Evolutionary conservation across 1,140 invertebrate species (phyloP).

Genomic region (Nautilus pompilius): DNA sequence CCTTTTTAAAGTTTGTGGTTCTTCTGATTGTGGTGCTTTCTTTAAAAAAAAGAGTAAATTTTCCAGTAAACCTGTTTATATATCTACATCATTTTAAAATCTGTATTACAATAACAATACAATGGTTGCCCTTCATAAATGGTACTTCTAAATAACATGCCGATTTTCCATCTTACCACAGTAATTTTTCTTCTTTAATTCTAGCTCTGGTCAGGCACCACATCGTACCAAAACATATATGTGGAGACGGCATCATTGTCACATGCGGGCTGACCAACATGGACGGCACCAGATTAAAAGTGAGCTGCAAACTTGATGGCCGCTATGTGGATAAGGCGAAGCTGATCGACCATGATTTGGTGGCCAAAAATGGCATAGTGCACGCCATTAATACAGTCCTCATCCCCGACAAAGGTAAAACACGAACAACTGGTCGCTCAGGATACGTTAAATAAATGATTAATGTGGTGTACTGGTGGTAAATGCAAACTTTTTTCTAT

Average conservation of each 20-base stretch:
- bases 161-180: too few species aligned
- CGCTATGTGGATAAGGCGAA: conserved; percentile 26
- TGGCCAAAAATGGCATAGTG: conserved; percentile 51
- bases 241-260: conserved; percentile 31
- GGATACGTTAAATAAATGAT: not conserved
- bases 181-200: conserved; percentile 3
- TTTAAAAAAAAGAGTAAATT: too few species aligned
- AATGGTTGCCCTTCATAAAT: too few species aligned
- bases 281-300: conserved; percentile 22
- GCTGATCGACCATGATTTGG: conserved; percentile 38
- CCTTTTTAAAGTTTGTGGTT: too few species aligned
- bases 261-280: conserved; percentile 24
- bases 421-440: conserved; percentile 57
- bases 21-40: too few species aligned
- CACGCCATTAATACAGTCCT: conserved; percentile 58
- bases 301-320: conserved; percentile 25
- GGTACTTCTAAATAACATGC: too few species aligned
- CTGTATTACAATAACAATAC: too few species aligned
- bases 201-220: conserved; percentile 31
- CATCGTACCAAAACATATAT: conserved; percentile 29
- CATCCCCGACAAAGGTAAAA: conserved; percentile 61
- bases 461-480: not conserved
- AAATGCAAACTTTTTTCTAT: not conserved
- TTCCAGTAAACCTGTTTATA: too few species aligned
- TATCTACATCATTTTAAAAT: too few species aligned